These are phyloP conservation scores for Alethe diademata DNA, from an alignment of 2,113 vertebrate genomes.

Conservation along the genomic window DNA sequence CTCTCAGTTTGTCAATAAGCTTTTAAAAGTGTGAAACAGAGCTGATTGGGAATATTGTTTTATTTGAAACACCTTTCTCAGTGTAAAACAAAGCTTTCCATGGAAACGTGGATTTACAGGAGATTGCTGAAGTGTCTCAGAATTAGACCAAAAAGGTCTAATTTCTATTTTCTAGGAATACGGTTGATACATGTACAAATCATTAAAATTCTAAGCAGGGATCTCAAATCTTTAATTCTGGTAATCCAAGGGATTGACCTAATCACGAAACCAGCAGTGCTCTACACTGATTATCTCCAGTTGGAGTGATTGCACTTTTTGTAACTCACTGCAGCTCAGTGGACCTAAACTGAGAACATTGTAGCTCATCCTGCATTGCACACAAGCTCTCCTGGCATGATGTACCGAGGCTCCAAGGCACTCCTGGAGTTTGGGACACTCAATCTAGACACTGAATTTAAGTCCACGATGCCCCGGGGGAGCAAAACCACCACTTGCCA, in stretches of 20 bases:
- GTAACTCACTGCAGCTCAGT: not conserved
- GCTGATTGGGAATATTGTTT: not conserved
- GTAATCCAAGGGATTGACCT: not conserved
- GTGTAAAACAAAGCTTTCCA: not conserved
- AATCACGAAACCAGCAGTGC: not conserved
- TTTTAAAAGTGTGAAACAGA: not conserved
- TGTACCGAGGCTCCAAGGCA: not conserved
- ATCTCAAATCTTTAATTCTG: not conserved
- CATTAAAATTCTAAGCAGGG: not conserved
- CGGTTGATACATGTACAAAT: not conserved
- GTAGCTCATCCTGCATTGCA: too few relatives aligned
- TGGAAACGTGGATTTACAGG: not conserved
- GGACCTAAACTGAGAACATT: not conserved
- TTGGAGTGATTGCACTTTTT: not conserved
- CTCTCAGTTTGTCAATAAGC: not conserved
- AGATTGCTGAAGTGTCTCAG: not conserved
- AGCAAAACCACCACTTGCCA: not conserved
- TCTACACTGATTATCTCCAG: not conserved
- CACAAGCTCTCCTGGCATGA: not conserved
- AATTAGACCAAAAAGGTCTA: not conserved
- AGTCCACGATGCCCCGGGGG: fast-evolving
- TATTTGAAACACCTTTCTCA: not conserved
- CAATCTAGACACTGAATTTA: not conserved
- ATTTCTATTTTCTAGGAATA: not conserved
- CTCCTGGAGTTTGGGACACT: not conserved